phyloP scores from a whole-genome alignment of 2,113 vertebrate species.

The Halcyon senegalensis region DNA sequence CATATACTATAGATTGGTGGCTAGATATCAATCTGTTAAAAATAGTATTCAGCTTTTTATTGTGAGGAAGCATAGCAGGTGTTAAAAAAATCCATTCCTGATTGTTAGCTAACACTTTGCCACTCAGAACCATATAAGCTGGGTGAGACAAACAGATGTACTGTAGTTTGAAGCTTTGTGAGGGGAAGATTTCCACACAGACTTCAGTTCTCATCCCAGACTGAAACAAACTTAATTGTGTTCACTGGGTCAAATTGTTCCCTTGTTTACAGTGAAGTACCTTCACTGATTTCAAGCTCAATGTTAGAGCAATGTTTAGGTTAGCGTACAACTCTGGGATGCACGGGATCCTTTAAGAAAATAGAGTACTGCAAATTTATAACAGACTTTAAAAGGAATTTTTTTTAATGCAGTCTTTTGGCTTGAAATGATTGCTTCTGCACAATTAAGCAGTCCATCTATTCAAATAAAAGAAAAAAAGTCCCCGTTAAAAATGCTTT shows the following conservation, averaged over 20 bases:
- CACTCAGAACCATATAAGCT: neutral
- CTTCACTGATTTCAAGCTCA: neutral
- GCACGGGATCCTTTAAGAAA: neutral
- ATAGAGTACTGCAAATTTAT: neutral
- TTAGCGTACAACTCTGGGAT: neutral
- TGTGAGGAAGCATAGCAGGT: neutral
- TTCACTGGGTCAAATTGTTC: neutral
- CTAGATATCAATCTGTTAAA: neutral
- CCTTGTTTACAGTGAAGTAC: neutral
- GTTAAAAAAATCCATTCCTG: neutral
- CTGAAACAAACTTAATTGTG: neutral
- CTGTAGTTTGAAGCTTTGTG: neutral
- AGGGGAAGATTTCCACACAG: neutral
- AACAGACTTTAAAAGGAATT: conserved; percentile 13
- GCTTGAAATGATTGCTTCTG: conserved; percentile 54
- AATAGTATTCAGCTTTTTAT: neutral
- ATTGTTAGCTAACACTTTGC: neutral
- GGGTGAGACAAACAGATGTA: neutral
- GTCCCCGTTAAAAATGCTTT: conserved; percentile 43
- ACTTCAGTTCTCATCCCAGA: neutral
- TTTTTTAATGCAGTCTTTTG: neutral
- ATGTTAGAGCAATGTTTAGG: neutral
- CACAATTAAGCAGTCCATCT: conserved; percentile 38
- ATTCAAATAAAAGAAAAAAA: conserved; percentile 59
- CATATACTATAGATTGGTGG: neutral